Conservation (phyloP, 2,113 vertebrate species). For the Tor tambroides region DNA sequence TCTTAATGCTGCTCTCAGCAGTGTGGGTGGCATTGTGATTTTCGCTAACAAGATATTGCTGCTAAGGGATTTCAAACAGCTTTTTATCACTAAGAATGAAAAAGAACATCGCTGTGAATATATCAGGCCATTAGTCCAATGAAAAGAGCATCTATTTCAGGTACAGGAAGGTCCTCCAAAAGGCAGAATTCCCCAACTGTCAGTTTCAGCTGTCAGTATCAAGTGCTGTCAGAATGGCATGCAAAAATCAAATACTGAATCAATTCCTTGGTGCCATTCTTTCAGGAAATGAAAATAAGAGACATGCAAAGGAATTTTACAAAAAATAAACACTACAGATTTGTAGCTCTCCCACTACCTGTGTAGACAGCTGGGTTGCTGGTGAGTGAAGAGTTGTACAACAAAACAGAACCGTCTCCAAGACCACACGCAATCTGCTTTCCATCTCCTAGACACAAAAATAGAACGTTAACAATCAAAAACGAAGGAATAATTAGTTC, state of each 20-base stretch:
- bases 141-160: slow-evolving; percentile 9
- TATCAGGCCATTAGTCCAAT: not conserved
- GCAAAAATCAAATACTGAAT: slow-evolving; percentile 29
- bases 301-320: slow-evolving; percentile 27
- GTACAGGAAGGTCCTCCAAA: not conserved
- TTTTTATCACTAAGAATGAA: not conserved
- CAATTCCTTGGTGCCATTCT: slow-evolving; percentile 10
- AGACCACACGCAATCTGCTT: slow-evolving; percentile 83
- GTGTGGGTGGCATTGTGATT: too few species aligned
- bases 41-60: too few species aligned
- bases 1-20: too few species aligned
- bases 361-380: slow-evolving; percentile 74
- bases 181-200: slow-evolving; percentile 35
- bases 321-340: slow-evolving; percentile 43
- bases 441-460: slow-evolving; percentile 80
- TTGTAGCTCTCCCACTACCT: slow-evolving; percentile 74
- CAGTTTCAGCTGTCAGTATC: not conserved
- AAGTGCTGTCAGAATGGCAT: not conserved
- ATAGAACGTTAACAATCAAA: slow-evolving; percentile 49
- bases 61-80: too few species aligned
- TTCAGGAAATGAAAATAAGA: slow-evolving; percentile 13
- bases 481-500: slow-evolving; percentile 39
- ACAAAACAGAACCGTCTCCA: slow-evolving; percentile 77
- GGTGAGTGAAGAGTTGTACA: slow-evolving; percentile 77
- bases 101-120: not conserved